Percentiles rank a stretch among this genome's conserved stretches.
Conservation (phyloP, 2,113 vertebrate genomes). For the Irena cyanogastra region DNA sequence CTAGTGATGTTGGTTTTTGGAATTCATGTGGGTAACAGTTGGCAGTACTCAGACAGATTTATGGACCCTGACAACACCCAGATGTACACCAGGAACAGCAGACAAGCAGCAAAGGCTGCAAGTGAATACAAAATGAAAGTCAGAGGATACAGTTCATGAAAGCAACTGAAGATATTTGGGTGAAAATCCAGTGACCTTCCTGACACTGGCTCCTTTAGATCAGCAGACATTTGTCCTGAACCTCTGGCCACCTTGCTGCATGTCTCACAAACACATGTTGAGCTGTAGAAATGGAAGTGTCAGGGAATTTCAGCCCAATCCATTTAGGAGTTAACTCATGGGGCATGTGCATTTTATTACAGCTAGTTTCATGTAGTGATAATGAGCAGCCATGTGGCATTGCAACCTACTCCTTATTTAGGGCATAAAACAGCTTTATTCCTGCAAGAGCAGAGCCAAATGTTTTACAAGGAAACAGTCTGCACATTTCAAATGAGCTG, state of each 20-base stretch:
- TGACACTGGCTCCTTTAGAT: neutral
- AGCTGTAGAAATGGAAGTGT: neutral
- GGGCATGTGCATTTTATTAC: neutral
- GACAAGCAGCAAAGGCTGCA: neutral
- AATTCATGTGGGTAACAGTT: neutral
- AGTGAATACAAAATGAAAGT: neutral
- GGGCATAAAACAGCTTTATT: constrained; percentile 13
- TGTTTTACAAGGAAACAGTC: constrained; percentile 24
- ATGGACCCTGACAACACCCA: neutral
- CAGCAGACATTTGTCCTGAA: neutral
- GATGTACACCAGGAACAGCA: neutral
- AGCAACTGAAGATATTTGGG: neutral
- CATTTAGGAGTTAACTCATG: neutral
- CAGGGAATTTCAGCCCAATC: neutral
- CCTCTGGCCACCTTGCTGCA: neutral
- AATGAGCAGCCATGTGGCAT: constrained; percentile 8
- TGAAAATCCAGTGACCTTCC: neutral
- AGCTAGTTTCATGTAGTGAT: neutral
- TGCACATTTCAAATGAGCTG: neutral
- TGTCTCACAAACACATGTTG: neutral
- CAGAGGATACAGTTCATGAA: neutral
- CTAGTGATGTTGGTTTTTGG: neutral
- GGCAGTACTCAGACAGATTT: constrained; percentile 2
- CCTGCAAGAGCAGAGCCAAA: constrained; percentile 29
- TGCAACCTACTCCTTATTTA: constrained; percentile 32